phyloP scores from a whole-genome alignment of 1,140 invertebrate species.

The Ephestia elutella region DNA sequence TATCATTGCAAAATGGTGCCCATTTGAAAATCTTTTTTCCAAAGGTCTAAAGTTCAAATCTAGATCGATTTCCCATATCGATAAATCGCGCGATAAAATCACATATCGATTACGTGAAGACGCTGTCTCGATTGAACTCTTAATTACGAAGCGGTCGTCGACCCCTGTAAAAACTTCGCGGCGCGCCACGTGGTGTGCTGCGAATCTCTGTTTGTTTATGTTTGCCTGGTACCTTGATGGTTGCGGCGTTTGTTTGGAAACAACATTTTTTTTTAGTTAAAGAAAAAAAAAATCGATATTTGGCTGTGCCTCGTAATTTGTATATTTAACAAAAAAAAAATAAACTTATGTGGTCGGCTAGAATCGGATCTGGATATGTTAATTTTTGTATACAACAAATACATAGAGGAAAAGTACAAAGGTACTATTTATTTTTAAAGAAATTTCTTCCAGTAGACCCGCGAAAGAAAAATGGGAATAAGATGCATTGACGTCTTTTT shows the following conservation, averaged over 20 bases:
- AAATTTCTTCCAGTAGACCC: too few relatives aligned
- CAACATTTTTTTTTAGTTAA: not conserved
- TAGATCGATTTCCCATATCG: not conserved
- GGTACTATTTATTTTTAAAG: too few relatives aligned
- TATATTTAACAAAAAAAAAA: not conserved
- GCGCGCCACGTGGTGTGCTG: not conserved
- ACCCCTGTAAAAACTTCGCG: constrained; percentile 1
- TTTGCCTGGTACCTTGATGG: not conserved
- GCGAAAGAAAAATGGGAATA: too few relatives aligned
- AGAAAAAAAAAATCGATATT: not conserved
- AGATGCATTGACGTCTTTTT: too few relatives aligned
- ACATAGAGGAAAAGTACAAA: too few relatives aligned
- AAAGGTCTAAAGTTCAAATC: not conserved
- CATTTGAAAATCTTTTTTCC: too few relatives aligned
- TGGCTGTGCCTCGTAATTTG: not conserved
- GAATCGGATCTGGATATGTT: too few relatives aligned
- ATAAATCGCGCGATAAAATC: constrained; percentile 2
- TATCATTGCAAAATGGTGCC: too few relatives aligned
- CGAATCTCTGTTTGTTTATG: constrained; percentile 4
- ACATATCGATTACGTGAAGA: constrained; percentile 4
- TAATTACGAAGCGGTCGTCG: not conserved
- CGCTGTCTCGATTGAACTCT: constrained; percentile 3
- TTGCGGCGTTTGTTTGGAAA: not conserved
- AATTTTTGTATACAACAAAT: too few relatives aligned
- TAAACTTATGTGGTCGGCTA: too few relatives aligned